Conservation (phyloP, 2,113 vertebrate genomes). For the Dipodomys spectabilis region DNA sequence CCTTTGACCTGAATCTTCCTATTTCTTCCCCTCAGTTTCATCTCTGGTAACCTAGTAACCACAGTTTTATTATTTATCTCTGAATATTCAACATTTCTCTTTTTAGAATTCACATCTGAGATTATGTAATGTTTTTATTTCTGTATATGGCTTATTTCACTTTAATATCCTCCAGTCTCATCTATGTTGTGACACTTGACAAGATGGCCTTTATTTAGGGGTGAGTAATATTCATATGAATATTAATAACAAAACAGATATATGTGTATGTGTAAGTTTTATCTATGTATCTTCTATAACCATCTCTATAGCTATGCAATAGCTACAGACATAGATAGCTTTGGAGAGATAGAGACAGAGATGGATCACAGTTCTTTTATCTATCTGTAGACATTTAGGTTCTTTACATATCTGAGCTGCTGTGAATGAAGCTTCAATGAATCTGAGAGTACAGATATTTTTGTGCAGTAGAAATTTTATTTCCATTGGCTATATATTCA, state of each 20-base stretch:
- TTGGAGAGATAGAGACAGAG: no score
- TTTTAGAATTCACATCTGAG: not conserved
- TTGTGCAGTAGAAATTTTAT: not conserved
- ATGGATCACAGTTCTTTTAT: not conserved
- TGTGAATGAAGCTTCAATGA: not conserved
- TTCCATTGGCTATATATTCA: not conserved
- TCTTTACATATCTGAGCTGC: not conserved
- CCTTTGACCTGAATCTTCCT: not conserved
- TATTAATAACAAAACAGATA: no score
- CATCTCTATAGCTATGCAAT: no score
- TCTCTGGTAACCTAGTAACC: not conserved
- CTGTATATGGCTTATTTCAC: not conserved
- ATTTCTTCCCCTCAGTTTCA: not conserved
- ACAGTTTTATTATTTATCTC: not conserved
- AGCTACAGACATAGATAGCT: no score
- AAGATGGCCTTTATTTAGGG: not conserved
- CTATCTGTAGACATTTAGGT: not conserved
- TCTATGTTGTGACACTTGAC: not conserved
- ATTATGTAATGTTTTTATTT: not conserved
- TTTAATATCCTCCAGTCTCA: not conserved
- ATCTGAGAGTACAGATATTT: not conserved
- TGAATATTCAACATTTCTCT: not conserved
- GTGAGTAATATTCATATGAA: not conserved
- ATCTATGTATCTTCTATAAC: no score
- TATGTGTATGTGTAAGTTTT: no score